Evolutionary conservation across 2,888 invertebrate genomes (phyloP), one percentile per base, ranked within the genome.

Genomic region (Homarus gammarus): DNA sequence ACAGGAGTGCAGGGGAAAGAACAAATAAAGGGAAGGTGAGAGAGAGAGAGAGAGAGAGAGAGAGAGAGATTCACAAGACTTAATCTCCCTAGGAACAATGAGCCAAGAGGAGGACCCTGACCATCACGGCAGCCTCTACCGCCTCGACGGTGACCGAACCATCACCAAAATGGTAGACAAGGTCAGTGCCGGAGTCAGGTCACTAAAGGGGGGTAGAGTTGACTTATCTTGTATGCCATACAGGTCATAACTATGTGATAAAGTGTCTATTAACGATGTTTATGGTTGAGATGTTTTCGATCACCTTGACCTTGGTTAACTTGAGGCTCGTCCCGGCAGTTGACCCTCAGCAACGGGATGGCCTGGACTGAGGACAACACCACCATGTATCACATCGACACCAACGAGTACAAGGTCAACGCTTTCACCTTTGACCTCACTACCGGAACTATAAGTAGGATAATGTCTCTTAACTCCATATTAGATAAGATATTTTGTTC

Each of bases 371-470:
- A 94, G 0, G 96, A 96, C 92, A 95, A 96, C 93, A 95, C 95
- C 91, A 95, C 95, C 92, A 95, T 97, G 95, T 97, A 96, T 94
- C 97, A 96, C 93, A 96, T 97, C 68, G 97, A 97, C 94, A 95
- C 96, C 0, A 95, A 95, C 0, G 96, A 96, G 0, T 93, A 94
- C 56, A 95, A 95, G 92, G 94, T 97, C 2, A 96, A 95, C 85
- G 96, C 95, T 8, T 97, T 96, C 93, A 96, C 97, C 93, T 97
- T 95, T 93, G 95, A 97, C 92, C 93, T 95, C 0, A 94, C 94
- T 1, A 94, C 94, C 18, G 97, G 97, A 15, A 93, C 95, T 73
- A 95, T 95, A 56, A 94, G 96, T 96, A 94, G 95, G 95, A 92
- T 44, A 8, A 18, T 82, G 61, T n/a, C 18, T 5, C 44, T 56